These are phyloP conservation scores for Margaritifera margaritifera DNA, from an alignment of 2,888 invertebrate species.

Conservation along the genomic window DNA sequence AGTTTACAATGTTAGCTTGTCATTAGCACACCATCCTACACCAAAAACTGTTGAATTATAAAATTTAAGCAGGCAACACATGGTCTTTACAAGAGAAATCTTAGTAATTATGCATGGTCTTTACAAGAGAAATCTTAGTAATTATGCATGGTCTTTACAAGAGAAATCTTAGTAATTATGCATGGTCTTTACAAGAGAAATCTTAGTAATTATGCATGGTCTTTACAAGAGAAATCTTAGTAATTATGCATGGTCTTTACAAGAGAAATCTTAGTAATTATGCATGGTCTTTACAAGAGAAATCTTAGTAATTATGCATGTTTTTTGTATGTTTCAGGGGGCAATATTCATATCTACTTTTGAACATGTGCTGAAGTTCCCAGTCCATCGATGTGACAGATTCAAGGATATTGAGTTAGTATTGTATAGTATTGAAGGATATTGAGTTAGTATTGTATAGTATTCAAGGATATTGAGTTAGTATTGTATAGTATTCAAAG, in stretches of 20 bases:
- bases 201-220: conserved; percentile 1
- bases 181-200: background rate
- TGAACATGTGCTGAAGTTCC: conserved; percentile 81
- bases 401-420: conserved; percentile 77
- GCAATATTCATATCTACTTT: conserved; percentile 86
- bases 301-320: background rate
- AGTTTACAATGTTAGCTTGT: too few species aligned
- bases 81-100: too few species aligned
- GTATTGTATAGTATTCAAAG: too few species aligned
- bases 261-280: background rate
- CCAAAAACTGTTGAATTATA: too few species aligned
- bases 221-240: background rate
- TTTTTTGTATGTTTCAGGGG: conserved; percentile 74
- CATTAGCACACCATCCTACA: too few species aligned
- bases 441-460: too few species aligned
- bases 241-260: conserved; percentile 8
- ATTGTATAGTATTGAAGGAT: background rate
- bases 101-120: conserved; percentile 4
- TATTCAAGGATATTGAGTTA: too few species aligned
- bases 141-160: conserved; percentile 9
- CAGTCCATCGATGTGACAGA: conserved; percentile 85
- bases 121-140: background rate
- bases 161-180: background rate
- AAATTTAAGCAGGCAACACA: too few species aligned
- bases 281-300: background rate